Evolutionary conservation across 2,113 vertebrate genomes (phyloP).

Genomic region (Morone chrysops): DNA sequence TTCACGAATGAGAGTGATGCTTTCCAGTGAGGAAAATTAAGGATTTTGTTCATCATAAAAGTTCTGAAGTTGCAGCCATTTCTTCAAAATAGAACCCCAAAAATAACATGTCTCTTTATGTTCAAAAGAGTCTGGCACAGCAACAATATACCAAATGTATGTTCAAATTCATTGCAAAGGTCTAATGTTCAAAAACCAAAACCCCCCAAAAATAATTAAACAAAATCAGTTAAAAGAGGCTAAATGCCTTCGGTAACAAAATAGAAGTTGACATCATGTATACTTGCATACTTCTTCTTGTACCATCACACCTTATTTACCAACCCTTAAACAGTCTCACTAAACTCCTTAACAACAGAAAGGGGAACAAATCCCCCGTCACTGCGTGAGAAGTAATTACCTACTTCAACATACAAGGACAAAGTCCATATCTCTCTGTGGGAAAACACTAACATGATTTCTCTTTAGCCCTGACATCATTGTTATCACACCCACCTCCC

Average conservation of each 20-base stretch:
- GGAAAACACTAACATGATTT: slow-evolving; percentile 59
- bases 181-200: neutral
- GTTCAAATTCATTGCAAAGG: neutral
- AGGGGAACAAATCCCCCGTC: slow-evolving; percentile 2
- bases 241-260: neutral
- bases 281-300: neutral
- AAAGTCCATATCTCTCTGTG: slow-evolving; percentile 48
- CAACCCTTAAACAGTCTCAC: neutral
- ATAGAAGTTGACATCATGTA: neutral
- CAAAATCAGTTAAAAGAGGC: neutral
- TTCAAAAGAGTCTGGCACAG: neutral
- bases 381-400: slow-evolving; percentile 29
- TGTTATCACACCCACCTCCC: slow-evolving; percentile 59
- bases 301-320: slow-evolving; percentile 7
- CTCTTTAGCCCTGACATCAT: slow-evolving; percentile 68
- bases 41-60: neutral
- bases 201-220: neutral
- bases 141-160: neutral
- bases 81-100: neutral
- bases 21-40: neutral
- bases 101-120: neutral
- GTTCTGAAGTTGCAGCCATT: neutral
- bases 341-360: slow-evolving; percentile 15
- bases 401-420: slow-evolving; percentile 35
- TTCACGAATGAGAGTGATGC: neutral